These are phyloP conservation scores for Poeciliopsis presidionis DNA, from an alignment of 2,797 vertebrate genomes.

Conservation along the genomic window DNA sequence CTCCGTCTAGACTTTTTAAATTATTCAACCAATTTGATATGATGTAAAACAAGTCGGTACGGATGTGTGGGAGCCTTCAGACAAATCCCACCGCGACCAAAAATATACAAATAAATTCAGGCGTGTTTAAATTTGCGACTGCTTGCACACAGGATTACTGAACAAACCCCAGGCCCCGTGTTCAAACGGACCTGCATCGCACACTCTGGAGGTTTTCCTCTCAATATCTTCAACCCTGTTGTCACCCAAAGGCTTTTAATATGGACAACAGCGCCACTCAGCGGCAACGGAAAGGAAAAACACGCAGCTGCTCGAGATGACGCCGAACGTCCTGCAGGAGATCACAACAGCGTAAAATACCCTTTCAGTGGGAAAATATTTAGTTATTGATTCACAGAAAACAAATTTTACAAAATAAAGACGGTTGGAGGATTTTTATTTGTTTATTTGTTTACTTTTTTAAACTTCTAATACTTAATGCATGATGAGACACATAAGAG, in stretches of 20 bases:
- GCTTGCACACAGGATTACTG: neutral
- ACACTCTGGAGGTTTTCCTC: constrained; percentile 27
- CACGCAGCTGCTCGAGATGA: neutral
- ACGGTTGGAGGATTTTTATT: neutral
- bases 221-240: constrained; percentile 12
- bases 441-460: neutral
- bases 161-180: neutral
- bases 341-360: neutral
- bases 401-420: neutral
- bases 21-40: neutral
- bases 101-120: neutral
- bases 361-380: neutral
- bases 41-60: neutral
- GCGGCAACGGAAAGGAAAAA: constrained; percentile 53
- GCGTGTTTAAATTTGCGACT: neutral
- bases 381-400: neutral
- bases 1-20: neutral
- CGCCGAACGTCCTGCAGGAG: neutral
- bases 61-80: neutral
- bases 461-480: neutral
- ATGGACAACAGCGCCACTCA: constrained; percentile 75
- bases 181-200: constrained; percentile 23
- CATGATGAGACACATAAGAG: neutral
- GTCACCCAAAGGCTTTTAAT: constrained; percentile 20
- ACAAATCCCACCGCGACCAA: neutral